Evolutionary conservation across 2,113 vertebrate genomes (phyloP).

Genomic region (Felis chaus): DNA sequence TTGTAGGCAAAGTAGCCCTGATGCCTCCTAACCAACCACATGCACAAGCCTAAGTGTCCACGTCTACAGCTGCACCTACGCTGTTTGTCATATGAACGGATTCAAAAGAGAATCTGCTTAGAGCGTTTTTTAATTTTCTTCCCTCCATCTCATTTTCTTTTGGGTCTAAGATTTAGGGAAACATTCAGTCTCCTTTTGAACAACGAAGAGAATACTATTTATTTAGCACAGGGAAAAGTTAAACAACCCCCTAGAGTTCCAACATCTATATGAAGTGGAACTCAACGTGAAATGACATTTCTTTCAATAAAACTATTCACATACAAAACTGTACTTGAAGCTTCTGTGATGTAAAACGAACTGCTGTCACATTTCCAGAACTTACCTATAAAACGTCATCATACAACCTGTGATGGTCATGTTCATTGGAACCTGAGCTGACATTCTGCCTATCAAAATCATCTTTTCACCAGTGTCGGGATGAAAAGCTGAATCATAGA

Average conservation of each 20-base stretch:
- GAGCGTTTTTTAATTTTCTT: background rate
- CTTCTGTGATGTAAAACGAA: accelerated
- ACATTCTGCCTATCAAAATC: slow-evolving; percentile 98
- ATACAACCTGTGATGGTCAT: slow-evolving; percentile 99
- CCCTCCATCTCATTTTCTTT: slow-evolving; percentile 33
- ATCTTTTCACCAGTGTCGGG: slow-evolving; percentile 99
- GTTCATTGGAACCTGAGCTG: slow-evolving; percentile 98
- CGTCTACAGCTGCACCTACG: accelerated
- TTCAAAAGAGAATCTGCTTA: slow-evolving; percentile 8
- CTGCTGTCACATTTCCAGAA: accelerated
- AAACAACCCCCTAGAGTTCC: background rate
- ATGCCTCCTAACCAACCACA: background rate
- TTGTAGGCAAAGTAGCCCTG: background rate
- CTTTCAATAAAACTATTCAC: background rate
- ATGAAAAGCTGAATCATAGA: slow-evolving; percentile 98
- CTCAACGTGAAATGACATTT: background rate
- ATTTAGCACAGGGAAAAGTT: background rate
- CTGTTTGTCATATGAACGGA: accelerated
- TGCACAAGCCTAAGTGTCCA: accelerated
- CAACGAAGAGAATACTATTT: background rate
- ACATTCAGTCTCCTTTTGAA: slow-evolving; percentile 6
- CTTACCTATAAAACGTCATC: slow-evolving; percentile 99
- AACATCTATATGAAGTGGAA: background rate
- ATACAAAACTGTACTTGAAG: background rate
- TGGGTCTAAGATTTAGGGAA: slow-evolving; percentile 1